Evolutionary conservation across 1,140 invertebrate species (phyloP).

Genomic region (Drosophila sproati): DNA sequence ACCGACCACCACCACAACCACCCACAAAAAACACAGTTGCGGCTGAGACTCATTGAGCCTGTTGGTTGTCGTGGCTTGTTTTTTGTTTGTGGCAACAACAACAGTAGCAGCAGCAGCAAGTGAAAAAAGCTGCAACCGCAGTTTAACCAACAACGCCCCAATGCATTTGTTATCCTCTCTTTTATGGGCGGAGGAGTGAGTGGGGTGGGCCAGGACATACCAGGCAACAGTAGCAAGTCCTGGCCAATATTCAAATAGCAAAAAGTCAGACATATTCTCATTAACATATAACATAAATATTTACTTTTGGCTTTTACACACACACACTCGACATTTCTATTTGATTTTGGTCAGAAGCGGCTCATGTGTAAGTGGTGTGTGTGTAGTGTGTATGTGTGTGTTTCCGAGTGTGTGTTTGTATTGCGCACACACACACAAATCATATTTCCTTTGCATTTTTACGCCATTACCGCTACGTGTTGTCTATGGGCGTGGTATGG

Average conservation of each 20-base stretch:
- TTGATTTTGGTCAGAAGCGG: slow-evolving; percentile 65
- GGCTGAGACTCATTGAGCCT: slow-evolving; percentile 53
- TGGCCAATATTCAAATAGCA: slow-evolving; percentile 80
- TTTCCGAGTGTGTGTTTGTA: not conserved
- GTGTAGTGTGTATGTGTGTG: not conserved
- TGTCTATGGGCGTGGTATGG: slow-evolving; percentile 20
- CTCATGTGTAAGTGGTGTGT: slow-evolving; percentile 4
- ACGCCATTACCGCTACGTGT: slow-evolving; percentile 59
- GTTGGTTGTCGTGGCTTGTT: slow-evolving; percentile 29
- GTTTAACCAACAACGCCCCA: slow-evolving; percentile 69
- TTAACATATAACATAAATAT: slow-evolving; percentile 84
- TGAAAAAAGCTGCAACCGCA: slow-evolving; percentile 66
- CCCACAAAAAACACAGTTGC: slow-evolving; percentile 51
- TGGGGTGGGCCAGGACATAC: too few species aligned
- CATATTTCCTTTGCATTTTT: slow-evolving; percentile 76
- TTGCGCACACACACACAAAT: slow-evolving; percentile 41
- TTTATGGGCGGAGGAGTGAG: slow-evolving; percentile 17
- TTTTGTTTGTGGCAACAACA: slow-evolving; percentile 38
- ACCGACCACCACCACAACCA: not conserved
- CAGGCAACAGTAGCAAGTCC: not conserved
- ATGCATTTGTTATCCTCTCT: slow-evolving; percentile 77
- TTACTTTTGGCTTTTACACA: slow-evolving; percentile 70
- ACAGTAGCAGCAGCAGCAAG: slow-evolving; percentile 10
- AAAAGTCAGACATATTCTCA: slow-evolving; percentile 83
- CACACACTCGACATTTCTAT: slow-evolving; percentile 65